Evolutionary conservation across 2,888 invertebrate genomes (phyloP), one percentile per base, ranked within the genome.

Genomic region (Patella ulyssiponensis): DNA sequence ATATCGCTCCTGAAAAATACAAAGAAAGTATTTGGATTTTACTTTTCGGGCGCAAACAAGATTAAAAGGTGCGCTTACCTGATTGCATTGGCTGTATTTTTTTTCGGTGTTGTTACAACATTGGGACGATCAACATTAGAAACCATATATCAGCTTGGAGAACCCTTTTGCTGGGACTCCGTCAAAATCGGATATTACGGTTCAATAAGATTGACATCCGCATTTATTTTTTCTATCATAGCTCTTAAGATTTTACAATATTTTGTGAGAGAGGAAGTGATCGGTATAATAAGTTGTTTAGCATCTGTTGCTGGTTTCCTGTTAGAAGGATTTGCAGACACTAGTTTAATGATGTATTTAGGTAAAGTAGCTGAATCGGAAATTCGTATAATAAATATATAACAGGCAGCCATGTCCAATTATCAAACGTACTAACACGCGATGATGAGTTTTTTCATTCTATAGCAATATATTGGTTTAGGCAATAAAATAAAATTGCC

Each of bases 131-230:
- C 77, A 1, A 54, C 73, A 12, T 72, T 84, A 7, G 84, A 84
- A 71, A 79, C 81, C 1, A 73, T 86, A 4, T 86, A 83, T 56
- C 78, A 81, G 33, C 73, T 86, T 51, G 82, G 82, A 52, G 69
- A 53, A 27, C 86, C 86, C 9, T 81, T 86, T 70, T 86, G 86
- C 71, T 85, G 84, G 83, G 74, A 77, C 56, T 83, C 84, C 7
- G 77, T 82, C 1, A 79, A 82, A 54, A 74, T 84, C 33, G 84
- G 86, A 15, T 70, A 76, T 70, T 86, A 73, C 33, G 76, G 79
- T 14, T 75, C 82, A 2, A 15, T 82, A 44, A 75, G 78, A 23
- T 20, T 79, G 27, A n/a, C 73, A 14, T 69, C 75, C 7, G 82
- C 82, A 52, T 79, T 81, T 17, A 20, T 82, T 2, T 27, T 78